Base-by-base conservation (phyloP, 2,888 invertebrate species). In the Icerya purchasi region DNA sequence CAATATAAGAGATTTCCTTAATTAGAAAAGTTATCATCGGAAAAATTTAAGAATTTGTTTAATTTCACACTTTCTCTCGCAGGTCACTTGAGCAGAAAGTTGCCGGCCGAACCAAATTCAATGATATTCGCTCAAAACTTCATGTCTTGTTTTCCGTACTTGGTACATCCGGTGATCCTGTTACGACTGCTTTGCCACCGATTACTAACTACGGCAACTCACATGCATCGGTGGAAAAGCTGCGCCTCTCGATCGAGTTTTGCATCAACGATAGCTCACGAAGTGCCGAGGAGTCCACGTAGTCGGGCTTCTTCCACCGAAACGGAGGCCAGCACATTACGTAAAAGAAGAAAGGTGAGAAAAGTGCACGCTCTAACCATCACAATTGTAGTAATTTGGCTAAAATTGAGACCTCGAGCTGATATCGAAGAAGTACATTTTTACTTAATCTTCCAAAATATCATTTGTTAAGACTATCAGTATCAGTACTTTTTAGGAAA, bases 151-250 rank as follows among this genome's bases (percentile, higher is more conserved):
- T 70, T 76, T 61, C 76, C 77, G 1, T 70, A 75, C 64, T 71
- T 76, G 10, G 72, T 77, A 57, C 75, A 76, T 67, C 77, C 78
- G 1, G 71, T 77, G 49, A 75, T 78, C 57, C 69, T 78, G 50
- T 68, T 78, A 51, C 70, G 78, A 22, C 70, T 78, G 54, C 70
- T 78, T 25, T 73, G 76, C 61, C 78, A 78, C 67, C 72, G 76
- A 61, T 70, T 78, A 61, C 73, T 78, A 60, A 75, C 75, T 54
- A 75, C 75, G 60, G 71, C 75, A 50, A 71, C 75, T 10, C 68
- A 67, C 50, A 69, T 76, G 61, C 68, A 69, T 70, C 72, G 71
- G 67, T 72, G 70, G 69, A 72, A 72, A 65, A 70, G 69, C 62
- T 71, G 72, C 63, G 70, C 72, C 62, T 70, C 72, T 52, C 68